Conservation (phyloP, 2,888 invertebrate species). For the Andrena bucephala region DNA sequence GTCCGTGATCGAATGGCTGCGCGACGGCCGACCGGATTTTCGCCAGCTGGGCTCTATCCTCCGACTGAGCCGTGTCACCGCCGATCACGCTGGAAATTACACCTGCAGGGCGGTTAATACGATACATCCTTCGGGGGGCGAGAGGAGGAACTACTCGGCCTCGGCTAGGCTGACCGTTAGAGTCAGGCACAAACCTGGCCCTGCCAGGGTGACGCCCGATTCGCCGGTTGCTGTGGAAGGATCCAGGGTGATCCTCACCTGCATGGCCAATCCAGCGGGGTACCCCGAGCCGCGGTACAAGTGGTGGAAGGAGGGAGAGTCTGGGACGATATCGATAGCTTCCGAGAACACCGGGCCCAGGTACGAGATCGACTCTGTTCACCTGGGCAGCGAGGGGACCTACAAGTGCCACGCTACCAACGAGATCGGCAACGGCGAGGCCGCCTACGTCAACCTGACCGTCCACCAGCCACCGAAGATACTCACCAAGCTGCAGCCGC, state of each 20-base stretch:
- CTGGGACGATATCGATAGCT: slow-evolving; percentile 89
- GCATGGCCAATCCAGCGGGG: slow-evolving; percentile 95
- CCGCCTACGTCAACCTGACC: slow-evolving; percentile 93
- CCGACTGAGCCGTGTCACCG: slow-evolving; percentile 90
- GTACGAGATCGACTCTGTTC: slow-evolving; percentile 94
- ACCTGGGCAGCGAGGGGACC: slow-evolving; percentile 94
- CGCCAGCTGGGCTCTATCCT: slow-evolving; percentile 93
- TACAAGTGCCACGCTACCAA: slow-evolving; percentile 97
- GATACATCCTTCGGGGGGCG: slow-evolving; percentile 90
- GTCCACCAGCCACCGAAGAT: slow-evolving; percentile 96
- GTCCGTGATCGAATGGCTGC: slow-evolving; percentile 93
- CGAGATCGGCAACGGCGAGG: slow-evolving; percentile 94
- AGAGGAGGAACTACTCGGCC: slow-evolving; percentile 91
- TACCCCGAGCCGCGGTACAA: slow-evolving; percentile 96
- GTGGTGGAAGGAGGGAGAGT: slow-evolving; percentile 93
- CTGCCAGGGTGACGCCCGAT: slow-evolving; percentile 93
- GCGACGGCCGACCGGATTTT: slow-evolving; percentile 94
- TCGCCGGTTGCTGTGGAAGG: slow-evolving; percentile 94
- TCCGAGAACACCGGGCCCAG: slow-evolving; percentile 92
- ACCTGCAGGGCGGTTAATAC: slow-evolving; percentile 95
- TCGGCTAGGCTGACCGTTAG: slow-evolving; percentile 93
- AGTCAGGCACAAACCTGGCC: slow-evolving; percentile 94
- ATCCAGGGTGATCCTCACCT: slow-evolving; percentile 92
- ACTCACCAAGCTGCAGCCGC: slow-evolving; percentile 92
- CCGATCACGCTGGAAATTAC: slow-evolving; percentile 95